These are phyloP conservation scores for Tylochromis polylepis DNA, from an alignment of 2,113 vertebrate genomes.

Conservation along the genomic window DNA sequence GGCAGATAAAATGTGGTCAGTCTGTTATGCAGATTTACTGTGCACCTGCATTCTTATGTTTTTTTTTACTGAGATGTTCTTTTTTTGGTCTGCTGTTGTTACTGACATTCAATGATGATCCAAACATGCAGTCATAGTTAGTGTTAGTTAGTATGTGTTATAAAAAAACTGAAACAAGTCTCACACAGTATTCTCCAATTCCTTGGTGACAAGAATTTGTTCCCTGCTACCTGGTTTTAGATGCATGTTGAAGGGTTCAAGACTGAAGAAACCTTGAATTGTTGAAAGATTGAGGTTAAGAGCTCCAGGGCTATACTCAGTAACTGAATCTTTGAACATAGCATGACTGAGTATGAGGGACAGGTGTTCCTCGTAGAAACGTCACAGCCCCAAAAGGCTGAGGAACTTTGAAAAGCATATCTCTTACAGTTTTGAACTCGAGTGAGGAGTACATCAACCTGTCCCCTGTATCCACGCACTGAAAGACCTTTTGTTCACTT, in stretches of 20 bases:
- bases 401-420: slow-evolving; percentile 34
- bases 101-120: background rate
- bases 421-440: slow-evolving; percentile 12
- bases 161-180: background rate
- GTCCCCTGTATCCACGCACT: background rate
- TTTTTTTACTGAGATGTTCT: background rate
- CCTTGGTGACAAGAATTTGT: background rate
- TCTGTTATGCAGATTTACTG: background rate
- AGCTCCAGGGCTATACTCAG: slow-evolving; percentile 40
- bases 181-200: background rate
- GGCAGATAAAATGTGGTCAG: background rate
- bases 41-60: background rate
- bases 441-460: background rate
- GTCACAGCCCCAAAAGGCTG: slow-evolving; percentile 2
- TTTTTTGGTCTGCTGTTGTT: background rate
- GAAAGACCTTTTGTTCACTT: slow-evolving; percentile 15
- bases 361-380: slow-evolving; percentile 35
- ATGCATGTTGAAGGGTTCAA: slow-evolving; percentile 25
- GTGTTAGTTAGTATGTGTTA: background rate
- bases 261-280: slow-evolving; percentile 48
- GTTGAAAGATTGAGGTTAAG: slow-evolving; percentile 70
- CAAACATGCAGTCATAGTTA: background rate
- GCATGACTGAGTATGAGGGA: slow-evolving; percentile 31
- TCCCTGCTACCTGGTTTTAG: slow-evolving; percentile 21
- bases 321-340: slow-evolving; percentile 44